A percentile compares a stretch with the other conserved stretches of the same genome.
Evolutionary conservation across 2,888 invertebrate species (phyloP).

Genomic region (Eremobia ochroleuca): DNA sequence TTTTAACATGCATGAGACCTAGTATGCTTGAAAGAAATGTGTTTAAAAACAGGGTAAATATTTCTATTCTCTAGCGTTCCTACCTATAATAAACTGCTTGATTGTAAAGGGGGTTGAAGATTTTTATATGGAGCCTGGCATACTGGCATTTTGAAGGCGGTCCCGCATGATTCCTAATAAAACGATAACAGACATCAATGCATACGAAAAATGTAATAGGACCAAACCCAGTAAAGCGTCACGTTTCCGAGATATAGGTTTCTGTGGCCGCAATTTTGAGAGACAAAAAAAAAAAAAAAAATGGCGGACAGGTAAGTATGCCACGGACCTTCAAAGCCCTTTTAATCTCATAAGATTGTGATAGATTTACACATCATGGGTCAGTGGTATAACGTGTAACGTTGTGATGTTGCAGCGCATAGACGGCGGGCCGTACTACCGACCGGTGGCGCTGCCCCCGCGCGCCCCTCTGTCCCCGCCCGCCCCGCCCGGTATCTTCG

Average conservation of each 20-base stretch:
- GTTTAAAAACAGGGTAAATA: background rate
- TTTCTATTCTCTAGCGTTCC: background rate
- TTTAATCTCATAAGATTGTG: background rate
- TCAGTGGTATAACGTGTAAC: conserved; percentile 1
- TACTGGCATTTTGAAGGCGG: too few species aligned
- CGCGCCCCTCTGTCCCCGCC: conserved; percentile 88
- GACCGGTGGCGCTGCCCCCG: conserved; percentile 89
- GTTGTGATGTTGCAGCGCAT: conserved; percentile 90
- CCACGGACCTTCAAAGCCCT: background rate
- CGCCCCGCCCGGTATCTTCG: conserved; percentile 92
- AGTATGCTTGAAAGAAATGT: background rate
- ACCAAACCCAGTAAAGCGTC: too few species aligned
- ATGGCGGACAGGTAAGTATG: too few species aligned
- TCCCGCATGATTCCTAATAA: too few species aligned
- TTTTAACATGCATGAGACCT: conserved; percentile 1
- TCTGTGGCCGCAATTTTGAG: too few species aligned
- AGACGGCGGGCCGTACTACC: conserved; percentile 93
- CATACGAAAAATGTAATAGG: too few species aligned
- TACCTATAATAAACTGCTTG: background rate
- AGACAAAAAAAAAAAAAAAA: too few species aligned
- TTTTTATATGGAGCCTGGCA: too few species aligned
- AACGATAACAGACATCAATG: too few species aligned
- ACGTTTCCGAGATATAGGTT: too few species aligned
- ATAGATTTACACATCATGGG: background rate
- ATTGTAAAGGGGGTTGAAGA: background rate